Conservation (phyloP, 2,797 vertebrate genomes). For the Sylvilagus floridanus region DNA sequence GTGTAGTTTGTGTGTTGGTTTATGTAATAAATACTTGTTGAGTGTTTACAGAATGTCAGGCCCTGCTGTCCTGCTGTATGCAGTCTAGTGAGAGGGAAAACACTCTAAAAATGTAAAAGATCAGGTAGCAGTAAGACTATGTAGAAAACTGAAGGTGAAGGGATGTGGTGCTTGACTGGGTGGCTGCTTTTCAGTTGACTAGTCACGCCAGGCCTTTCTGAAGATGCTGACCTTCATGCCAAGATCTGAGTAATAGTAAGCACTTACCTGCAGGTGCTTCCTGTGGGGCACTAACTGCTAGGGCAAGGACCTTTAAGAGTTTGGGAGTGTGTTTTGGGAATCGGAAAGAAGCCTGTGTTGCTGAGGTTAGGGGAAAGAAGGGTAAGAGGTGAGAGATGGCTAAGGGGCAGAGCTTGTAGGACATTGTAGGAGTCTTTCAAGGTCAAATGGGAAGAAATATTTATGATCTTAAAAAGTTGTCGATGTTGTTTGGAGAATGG, state of each 20-base stretch:
- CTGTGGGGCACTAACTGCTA: constrained; percentile 11
- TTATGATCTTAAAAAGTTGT: constrained; percentile 34
- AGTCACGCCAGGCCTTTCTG: constrained; percentile 43
- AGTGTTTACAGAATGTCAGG: background rate
- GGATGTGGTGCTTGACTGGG: background rate
- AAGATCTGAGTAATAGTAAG: constrained; percentile 53
- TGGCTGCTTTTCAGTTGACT: constrained; percentile 55
- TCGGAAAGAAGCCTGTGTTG: background rate
- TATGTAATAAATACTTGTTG: constrained; percentile 45
- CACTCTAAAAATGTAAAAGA: background rate
- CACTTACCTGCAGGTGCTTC: background rate
- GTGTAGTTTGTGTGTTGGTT: background rate
- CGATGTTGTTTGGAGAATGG: background rate
- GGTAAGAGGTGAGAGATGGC: background rate
- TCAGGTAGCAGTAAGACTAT: background rate
- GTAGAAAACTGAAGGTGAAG: constrained; percentile 7
- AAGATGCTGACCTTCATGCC: constrained; percentile 56
- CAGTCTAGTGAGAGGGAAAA: background rate
- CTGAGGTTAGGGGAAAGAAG: background rate
- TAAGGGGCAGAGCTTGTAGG: background rate
- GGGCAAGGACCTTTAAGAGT: background rate
- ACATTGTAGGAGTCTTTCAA: background rate
- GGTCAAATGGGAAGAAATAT: constrained; percentile 19
- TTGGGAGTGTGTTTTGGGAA: constrained; percentile 23
- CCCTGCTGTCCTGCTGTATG: background rate